Percentiles rank a stretch among this genome's conserved stretches.
Conservation (phyloP, 2,797 vertebrate species). For the Chrysocyon brachyurus region DNA sequence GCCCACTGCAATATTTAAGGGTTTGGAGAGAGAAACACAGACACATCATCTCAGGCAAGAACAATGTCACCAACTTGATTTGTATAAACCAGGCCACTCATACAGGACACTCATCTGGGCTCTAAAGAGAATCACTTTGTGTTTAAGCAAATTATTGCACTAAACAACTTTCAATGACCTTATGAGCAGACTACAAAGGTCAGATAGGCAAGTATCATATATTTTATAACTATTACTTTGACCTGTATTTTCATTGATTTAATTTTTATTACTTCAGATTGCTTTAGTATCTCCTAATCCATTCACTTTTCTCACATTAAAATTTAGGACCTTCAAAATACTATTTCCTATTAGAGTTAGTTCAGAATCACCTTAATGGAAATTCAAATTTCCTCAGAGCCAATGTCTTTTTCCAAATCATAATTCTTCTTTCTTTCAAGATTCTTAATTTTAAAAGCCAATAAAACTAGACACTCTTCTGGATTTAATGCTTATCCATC, state of each 20-base stretch:
- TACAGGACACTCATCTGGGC: not conserved
- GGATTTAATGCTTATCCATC: slow-evolving; percentile 45
- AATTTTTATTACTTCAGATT: slow-evolving; percentile 3
- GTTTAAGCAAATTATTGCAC: not conserved
- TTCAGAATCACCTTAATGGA: slow-evolving; percentile 71
- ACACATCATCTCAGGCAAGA: not conserved
- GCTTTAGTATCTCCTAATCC: not conserved
- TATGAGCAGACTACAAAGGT: not conserved
- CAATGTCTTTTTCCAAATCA: slow-evolving; percentile 65
- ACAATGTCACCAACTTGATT: not conserved
- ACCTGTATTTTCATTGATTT: not conserved
- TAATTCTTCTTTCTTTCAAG: slow-evolving; percentile 69
- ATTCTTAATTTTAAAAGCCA: slow-evolving; percentile 76
- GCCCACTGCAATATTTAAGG: not conserved
- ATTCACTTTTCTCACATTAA: not conserved
- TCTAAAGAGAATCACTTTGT: not conserved
- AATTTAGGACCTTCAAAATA: slow-evolving; percentile 61
- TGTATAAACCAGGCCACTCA: too few species aligned
- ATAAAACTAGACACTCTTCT: slow-evolving; percentile 72
- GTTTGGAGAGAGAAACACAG: not conserved
- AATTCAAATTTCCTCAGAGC: slow-evolving; percentile 68
- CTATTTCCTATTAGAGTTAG: slow-evolving; percentile 41
- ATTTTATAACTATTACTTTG: not conserved
- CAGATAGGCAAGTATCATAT: not conserved
- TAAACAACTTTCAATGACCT: not conserved